Base-by-base conservation (phyloP, 2,797 vertebrate genomes). In the Amniataba percoides region DNA sequence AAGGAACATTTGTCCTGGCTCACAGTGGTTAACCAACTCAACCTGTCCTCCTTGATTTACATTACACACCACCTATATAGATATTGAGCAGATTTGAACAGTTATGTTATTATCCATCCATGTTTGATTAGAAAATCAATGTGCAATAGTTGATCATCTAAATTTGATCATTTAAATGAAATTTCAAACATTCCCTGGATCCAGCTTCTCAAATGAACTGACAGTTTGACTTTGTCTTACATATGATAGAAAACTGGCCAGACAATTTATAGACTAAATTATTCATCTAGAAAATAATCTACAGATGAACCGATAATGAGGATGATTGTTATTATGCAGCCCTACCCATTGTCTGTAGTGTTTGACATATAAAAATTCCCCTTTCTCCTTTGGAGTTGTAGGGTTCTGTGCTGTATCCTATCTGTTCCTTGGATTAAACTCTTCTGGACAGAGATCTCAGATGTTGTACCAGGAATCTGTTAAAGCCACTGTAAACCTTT, bases 51-150 rank as follows among this genome's bases (percentile, higher is more conserved):
- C 81, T 43, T 53, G 74, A 39, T 60, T 78, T 25, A 82, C 57
- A 56, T 81, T 68, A 81, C 78, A 82, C 63, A 90, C 19, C 63
- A 90, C 62, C 93, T 93, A 45, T n/a, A 74, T 6, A 36, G 5
- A 55, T 2, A 15, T 13, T 1, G 2, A 19, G 23, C 42, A 19
- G 34, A 42, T 4, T 13, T 27, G 2, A 49, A 46, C 27, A 18
- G 16, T 2, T 18, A 15, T 19, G 7, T 34, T 0, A 19, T 14
- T 19, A 31, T 48, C 6, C 6, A 31, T 53, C 7, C 0, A 49
- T 1, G 15, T 19, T 25, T 27, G 4, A 40, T 36, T 13, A 53
- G 7, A 42, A 48, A 71, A 57, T 49, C 5, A 8, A 56, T 4
- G 19, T 16, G 16, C 21, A 52, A 23, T 64, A 21, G 46, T 61